Evolutionary conservation across 2,113 vertebrate species (phyloP).

Genomic region (Hemiscyllium ocellatum): DNA sequence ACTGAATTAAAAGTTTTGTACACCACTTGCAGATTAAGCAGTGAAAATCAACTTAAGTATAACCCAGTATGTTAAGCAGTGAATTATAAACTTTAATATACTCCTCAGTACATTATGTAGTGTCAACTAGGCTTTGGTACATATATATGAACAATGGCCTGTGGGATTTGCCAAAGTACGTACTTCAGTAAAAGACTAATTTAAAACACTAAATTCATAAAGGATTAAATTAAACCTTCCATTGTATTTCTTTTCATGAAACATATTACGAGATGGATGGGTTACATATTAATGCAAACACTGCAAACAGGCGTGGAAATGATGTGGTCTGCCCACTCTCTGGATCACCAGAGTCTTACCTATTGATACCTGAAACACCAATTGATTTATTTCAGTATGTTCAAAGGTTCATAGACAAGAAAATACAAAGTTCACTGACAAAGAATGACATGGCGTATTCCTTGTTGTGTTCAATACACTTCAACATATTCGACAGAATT

Average conservation of each 20-base stretch:
- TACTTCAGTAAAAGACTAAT: background rate
- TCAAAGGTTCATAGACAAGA: background rate
- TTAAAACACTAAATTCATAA: background rate
- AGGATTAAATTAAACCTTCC: background rate
- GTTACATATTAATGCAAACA: background rate
- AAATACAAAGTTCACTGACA: background rate
- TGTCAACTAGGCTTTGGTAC: background rate
- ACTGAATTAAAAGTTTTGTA: no score
- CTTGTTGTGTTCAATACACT: background rate
- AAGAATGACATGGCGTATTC: background rate
- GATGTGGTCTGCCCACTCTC: background rate
- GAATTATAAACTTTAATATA: background rate
- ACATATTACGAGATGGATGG: background rate
- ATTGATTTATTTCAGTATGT: background rate
- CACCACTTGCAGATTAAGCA: no score
- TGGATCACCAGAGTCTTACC: background rate
- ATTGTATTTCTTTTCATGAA: background rate
- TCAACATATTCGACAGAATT: background rate
- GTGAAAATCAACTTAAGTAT: background rate
- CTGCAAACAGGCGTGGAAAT: background rate
- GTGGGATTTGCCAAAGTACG: background rate
- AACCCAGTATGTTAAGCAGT: background rate
- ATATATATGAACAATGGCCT: background rate
- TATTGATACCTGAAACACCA: background rate
- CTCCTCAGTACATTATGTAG: background rate